phyloP scores from a whole-genome alignment of 2,888 invertebrate species.

The Pandemis corylana region DNA sequence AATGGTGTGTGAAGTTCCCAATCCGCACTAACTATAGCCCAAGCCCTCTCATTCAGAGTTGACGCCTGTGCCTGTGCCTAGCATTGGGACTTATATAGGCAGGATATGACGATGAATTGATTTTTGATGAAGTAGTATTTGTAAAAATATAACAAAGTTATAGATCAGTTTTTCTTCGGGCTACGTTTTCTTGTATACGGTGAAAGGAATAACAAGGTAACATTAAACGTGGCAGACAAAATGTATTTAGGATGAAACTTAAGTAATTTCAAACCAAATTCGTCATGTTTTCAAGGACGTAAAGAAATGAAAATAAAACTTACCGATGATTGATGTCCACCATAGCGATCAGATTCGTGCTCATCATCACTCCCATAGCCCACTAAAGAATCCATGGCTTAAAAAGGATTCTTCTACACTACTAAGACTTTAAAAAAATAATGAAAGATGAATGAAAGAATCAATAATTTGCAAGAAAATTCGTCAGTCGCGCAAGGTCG shows the following conservation, averaged over 20 bases:
- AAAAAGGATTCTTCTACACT: conserved; percentile 13
- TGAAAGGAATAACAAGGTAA: not conserved
- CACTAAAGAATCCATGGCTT: conserved; percentile 89
- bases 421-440: not conserved
- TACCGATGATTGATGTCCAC: conserved; percentile 66
- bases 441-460: not conserved
- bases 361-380: conserved; percentile 93
- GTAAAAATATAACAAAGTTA: not conserved
- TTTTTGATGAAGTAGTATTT: not conserved
- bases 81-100: too few relatives aligned
- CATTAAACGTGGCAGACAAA: not conserved
- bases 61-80: too few relatives aligned
- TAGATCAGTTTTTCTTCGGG: not conserved
- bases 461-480: conserved; percentile 10
- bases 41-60: too few relatives aligned
- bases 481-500: not conserved
- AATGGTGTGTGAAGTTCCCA: too few relatives aligned
- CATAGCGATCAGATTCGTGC: conserved; percentile 80
- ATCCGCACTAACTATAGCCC: too few relatives aligned
- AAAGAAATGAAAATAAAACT: conserved; percentile 51
- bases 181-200: not conserved
- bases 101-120: too few relatives aligned
- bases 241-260: not conserved
- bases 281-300: conserved; percentile 52
- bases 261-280: not conserved